phyloP scores from a whole-genome alignment of 2,113 vertebrate species.

The Edolisoma coerulescens region DNA sequence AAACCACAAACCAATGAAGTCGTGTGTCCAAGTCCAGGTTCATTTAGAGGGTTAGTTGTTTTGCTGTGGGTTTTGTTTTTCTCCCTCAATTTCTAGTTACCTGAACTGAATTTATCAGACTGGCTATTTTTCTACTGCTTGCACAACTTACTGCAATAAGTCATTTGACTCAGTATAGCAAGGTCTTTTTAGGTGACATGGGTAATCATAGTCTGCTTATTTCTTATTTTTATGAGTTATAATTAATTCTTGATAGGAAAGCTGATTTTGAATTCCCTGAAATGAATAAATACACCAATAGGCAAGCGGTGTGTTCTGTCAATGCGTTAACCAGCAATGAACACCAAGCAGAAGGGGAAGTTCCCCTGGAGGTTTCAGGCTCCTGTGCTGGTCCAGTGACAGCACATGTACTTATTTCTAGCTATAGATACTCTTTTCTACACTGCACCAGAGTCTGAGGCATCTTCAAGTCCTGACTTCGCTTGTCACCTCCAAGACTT shows the following conservation, averaged over 20 bases:
- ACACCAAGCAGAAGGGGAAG: background rate
- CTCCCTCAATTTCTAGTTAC: background rate
- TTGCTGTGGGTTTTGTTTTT: background rate
- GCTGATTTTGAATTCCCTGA: background rate
- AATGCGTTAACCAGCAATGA: background rate
- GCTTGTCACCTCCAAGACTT: background rate
- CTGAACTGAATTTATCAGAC: background rate
- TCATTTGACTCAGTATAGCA: background rate
- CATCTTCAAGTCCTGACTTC: background rate
- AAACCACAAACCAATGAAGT: rapidly evolving
- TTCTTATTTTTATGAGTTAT: background rate
- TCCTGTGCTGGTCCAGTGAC: background rate
- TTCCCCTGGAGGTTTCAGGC: background rate
- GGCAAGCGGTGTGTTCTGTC: background rate
- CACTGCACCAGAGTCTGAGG: background rate
- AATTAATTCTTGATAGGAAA: background rate
- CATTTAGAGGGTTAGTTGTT: background rate
- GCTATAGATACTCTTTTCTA: background rate
- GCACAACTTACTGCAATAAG: background rate
- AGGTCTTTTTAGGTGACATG: background rate
- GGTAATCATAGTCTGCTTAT: background rate
- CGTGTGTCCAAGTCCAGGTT: background rate
- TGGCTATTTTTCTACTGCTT: background rate
- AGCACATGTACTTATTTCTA: background rate
- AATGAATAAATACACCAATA: background rate